phyloP scores from a whole-genome alignment of 2,888 invertebrate species.

The Zelleria hepariella region DNA sequence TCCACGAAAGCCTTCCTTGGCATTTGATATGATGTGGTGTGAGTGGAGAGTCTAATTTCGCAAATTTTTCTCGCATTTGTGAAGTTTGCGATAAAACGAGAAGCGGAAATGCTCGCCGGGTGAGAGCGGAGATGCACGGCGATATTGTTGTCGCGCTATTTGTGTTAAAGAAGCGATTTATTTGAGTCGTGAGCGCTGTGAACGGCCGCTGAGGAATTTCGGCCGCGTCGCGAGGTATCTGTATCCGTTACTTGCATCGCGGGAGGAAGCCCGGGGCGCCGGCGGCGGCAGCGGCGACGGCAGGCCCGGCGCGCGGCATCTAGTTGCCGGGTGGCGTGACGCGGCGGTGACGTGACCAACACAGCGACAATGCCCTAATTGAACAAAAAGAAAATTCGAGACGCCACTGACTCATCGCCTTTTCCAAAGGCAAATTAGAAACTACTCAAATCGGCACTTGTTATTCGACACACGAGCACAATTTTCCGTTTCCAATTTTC shows the following conservation, averaged over 20 bases:
- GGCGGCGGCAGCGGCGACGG: conserved; percentile 19
- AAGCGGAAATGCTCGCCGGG: conserved; percentile 57
- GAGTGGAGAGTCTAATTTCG: neutral
- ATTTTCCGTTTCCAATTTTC: conserved; percentile 17
- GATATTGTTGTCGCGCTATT: conserved; percentile 68
- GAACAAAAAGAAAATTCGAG: conserved; percentile 65
- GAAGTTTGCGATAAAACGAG: conserved; percentile 39
- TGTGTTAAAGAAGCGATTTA: conserved; percentile 69
- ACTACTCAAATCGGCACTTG: neutral
- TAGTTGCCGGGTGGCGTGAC: conserved; percentile 24
- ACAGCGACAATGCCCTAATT: conserved; percentile 33
- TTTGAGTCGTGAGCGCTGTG: conserved; percentile 68
- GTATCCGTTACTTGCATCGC: conserved; percentile 50
- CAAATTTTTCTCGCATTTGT: neutral
- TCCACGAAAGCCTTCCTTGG: conserved; percentile 17
- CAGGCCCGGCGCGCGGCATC: conserved; percentile 3
- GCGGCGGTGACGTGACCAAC: conserved; percentile 15
- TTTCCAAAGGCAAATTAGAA: conserved; percentile 23
- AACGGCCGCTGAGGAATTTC: conserved; percentile 67
- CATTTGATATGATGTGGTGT: conserved; percentile 18
- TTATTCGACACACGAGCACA: neutral
- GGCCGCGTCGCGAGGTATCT: conserved; percentile 61
- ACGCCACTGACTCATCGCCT: conserved; percentile 58
- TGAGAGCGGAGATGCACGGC: conserved; percentile 51
- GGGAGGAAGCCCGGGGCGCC: conserved; percentile 12